phyloP scores from a whole-genome alignment of 2,888 invertebrate species.

The Plemyria rubiginata region DNA sequence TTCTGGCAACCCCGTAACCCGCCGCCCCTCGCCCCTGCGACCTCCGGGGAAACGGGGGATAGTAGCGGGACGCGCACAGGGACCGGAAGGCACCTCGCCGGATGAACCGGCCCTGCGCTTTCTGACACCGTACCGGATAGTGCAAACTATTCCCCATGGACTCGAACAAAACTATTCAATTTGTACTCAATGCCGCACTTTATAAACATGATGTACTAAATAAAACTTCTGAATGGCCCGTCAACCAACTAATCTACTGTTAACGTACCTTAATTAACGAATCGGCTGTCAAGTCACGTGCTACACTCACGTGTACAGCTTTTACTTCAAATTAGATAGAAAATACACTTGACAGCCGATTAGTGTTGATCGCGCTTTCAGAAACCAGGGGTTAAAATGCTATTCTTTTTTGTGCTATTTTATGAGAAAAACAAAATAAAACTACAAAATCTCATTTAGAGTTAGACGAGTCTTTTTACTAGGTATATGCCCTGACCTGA shows the following conservation, averaged over 20 bases:
- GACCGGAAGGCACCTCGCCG: conserved; percentile 69
- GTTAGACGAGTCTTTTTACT: neutral
- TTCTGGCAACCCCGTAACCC: conserved; percentile 60
- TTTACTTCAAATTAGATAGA: too few species aligned
- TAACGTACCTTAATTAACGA: too few species aligned
- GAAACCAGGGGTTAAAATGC: too few species aligned
- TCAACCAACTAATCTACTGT: too few species aligned
- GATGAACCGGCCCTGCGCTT: conserved; percentile 54
- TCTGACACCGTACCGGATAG: conserved; percentile 49
- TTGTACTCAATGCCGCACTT: neutral
- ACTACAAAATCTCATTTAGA: neutral
- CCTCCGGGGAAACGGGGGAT: conserved; percentile 69
- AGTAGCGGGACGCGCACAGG: conserved; percentile 52
- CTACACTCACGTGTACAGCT: too few species aligned
- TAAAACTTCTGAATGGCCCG: neutral
- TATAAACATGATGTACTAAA: conserved; percentile 3
- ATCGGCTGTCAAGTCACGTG: too few species aligned
- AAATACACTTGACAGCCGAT: too few species aligned
- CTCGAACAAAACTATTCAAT: conserved; percentile 1
- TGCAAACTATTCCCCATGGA: conserved; percentile 40
- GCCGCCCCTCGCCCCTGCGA: conserved; percentile 75
- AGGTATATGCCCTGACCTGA: too few species aligned
- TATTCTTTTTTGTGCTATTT: neutral
- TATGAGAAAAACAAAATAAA: neutral
- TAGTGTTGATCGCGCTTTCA: too few species aligned